Base-by-base conservation (phyloP, 2,113 vertebrate genomes). In the Festucalex cinctus region DNA sequence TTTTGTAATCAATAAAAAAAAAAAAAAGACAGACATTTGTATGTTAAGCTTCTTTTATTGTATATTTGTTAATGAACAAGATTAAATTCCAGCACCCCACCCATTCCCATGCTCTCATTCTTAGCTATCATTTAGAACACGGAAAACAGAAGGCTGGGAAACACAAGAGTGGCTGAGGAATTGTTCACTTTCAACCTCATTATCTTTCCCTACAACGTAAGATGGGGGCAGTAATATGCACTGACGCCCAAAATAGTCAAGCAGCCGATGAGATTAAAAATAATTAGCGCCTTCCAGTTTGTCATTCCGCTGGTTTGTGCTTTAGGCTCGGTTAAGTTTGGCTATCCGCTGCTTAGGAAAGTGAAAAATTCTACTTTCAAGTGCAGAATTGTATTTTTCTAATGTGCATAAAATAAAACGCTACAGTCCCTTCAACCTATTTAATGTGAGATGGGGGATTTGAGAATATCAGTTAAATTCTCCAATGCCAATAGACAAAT, bases 401-500 rank as follows among this genome's bases (percentile, higher is more conserved):
- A 49, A 60, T 12, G n/a, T 73, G 65, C 46, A 62, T 59, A 74
- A 41, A 73, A 24, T 32, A 1, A 64, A 69, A 39, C 6, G 65
- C 28, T 17, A 79, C 70, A 84, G 69, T 78, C 77, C 70, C 75
- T 77, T 75, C 82, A 75, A 78, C 71, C 79, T 86, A 85, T 90
- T 88, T 90, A 87, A 87, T 83, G 75, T 59, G 82, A 80, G 70
- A 78, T 74, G 71, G 74, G 69, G 90, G 91, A 93, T 91, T 92
- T 88, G 88, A 89, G 91, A 91, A 90, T 86, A 93, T 92, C 93
- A 95, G 94, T 95, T 95, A 95, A 91, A 94, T 93, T 92, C 70
- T 90, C 92, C 93, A 92, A 92, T 91, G 93, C 92, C 92, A 94
- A 95, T 95, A 95, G 94, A 94, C 92, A 95, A 96, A 94, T 92